These are phyloP conservation scores for Tragelaphus strepsiceros DNA, from an alignment of 2,113 vertebrate species.

Conservation along the genomic window DNA sequence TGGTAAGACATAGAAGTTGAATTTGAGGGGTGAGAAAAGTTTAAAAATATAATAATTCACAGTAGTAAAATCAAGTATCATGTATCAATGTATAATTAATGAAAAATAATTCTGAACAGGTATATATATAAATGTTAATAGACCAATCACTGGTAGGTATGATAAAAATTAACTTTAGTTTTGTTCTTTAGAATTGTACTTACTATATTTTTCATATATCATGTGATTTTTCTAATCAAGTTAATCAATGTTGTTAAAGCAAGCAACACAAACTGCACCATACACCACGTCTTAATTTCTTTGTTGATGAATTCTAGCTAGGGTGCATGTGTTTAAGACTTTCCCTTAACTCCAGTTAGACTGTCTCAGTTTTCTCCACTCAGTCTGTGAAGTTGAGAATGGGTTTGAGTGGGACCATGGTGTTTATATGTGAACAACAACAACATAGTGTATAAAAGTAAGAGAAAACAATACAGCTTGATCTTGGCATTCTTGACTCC, in stretches of 20 bases:
- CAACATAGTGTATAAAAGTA: neutral
- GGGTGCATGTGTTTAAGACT: neutral
- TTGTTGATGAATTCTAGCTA: neutral
- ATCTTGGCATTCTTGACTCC: neutral
- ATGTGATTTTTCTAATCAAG: neutral
- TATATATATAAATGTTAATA: neutral
- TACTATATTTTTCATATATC: neutral
- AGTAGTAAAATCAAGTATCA: neutral
- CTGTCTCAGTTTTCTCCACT: neutral
- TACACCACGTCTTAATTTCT: neutral
- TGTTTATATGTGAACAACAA: neutral
- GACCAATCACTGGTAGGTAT: neutral
- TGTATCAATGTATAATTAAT: neutral
- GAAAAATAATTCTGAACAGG: neutral
- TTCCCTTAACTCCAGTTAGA: neutral
- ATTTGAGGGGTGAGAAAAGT: neutral
- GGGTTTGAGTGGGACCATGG: neutral
- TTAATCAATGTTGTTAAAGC: neutral
- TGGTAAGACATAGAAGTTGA: neutral
- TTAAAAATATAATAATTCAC: neutral
- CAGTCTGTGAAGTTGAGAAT: neutral
- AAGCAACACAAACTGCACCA: neutral
- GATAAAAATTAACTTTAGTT: neutral
- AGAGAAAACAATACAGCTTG: neutral
- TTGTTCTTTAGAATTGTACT: neutral